Conservation (phyloP, 2,797 vertebrate genomes). For the Ptychobarbus kaznakovi region DNA sequence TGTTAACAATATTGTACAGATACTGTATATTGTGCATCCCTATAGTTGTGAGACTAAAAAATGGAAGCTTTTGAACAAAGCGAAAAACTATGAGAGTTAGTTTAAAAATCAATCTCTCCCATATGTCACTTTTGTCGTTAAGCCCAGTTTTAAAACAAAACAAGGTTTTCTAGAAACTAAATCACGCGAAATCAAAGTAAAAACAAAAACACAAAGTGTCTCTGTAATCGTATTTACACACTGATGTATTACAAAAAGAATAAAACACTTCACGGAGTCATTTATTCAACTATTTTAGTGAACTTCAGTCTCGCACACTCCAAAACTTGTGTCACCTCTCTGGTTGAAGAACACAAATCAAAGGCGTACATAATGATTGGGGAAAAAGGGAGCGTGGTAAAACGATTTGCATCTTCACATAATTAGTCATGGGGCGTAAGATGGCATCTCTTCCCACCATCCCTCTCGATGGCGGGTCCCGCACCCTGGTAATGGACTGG, state of each 20-base stretch:
- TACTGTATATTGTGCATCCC: background rate
- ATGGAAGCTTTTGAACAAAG: background rate
- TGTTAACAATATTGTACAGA: background rate
- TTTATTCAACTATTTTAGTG: constrained; percentile 35
- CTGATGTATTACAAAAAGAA: constrained; percentile 22
- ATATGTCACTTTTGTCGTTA: background rate
- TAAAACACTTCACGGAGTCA: background rate
- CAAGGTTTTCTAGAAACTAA: constrained; percentile 20
- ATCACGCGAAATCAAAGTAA: constrained; percentile 14
- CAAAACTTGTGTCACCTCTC: constrained; percentile 32
- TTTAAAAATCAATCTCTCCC: background rate
- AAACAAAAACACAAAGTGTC: background rate
- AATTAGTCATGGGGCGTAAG: constrained; percentile 56
- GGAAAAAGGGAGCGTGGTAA: constrained; percentile 43
- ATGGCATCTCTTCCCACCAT: constrained; percentile 46
- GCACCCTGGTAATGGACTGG: constrained; percentile 65
- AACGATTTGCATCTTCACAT: constrained; percentile 61
- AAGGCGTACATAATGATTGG: constrained; percentile 47
- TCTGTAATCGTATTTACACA: constrained; percentile 31
- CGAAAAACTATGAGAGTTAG: background rate
- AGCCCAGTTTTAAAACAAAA: constrained; percentile 2
- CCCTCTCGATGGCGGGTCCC: constrained; percentile 51
- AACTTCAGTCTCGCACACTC: constrained; percentile 44
- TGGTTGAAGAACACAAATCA: constrained; percentile 52
- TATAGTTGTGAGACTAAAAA: background rate